Conservation (phyloP, 2,113 vertebrate genomes). For the Anhinga rufa region DNA sequence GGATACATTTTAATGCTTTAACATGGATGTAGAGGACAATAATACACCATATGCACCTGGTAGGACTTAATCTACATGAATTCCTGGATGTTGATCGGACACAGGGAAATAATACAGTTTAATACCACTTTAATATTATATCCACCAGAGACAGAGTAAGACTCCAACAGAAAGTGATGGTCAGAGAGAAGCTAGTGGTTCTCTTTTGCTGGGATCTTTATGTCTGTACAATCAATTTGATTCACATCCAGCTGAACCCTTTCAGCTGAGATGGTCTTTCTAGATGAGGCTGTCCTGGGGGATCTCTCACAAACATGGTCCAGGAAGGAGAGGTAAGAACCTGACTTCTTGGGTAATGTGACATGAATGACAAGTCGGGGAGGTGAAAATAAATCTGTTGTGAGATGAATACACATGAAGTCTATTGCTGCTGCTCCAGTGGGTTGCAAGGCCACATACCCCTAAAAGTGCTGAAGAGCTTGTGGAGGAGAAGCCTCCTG, state of each 20-base stretch:
- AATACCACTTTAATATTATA: not conserved
- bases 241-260: not conserved
- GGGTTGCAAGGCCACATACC: not conserved
- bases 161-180: not conserved
- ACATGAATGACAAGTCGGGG: not conserved
- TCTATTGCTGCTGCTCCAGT: not conserved
- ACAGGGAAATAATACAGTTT: not conserved
- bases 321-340: not conserved
- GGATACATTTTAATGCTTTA: not conserved
- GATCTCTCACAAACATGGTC: not conserved
- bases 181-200: not conserved
- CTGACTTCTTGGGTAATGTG: not conserved
- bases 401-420: not conserved
- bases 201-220: not conserved
- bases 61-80: not conserved
- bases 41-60: not conserved
- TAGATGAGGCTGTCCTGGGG: not conserved
- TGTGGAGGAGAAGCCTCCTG: not conserved
- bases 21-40: not conserved
- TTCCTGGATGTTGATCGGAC: not conserved
- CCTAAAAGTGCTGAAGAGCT: not conserved
- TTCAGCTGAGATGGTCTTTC: not conserved
- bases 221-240: not conserved
- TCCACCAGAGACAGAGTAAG: not conserved
- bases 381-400: not conserved